phyloP scores from a whole-genome alignment of 2,113 vertebrate genomes.

The Odontesthes bonariensis region DNA sequence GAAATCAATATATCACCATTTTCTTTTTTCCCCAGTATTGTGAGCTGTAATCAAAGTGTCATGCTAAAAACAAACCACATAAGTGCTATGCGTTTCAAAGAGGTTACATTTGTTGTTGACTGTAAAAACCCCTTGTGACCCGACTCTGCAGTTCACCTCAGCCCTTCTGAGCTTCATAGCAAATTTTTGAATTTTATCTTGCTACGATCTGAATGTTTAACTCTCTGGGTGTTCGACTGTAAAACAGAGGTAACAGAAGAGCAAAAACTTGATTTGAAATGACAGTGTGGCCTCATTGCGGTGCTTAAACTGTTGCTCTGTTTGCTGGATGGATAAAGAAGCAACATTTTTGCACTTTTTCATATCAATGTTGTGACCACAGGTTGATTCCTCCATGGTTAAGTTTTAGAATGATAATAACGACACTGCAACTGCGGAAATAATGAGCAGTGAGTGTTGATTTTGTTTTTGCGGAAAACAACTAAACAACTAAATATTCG shows the following conservation, averaged over 20 bases:
- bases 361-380: no score
- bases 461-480: no score
- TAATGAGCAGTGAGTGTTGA: no score
- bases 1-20: not conserved
- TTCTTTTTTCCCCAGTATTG: not conserved
- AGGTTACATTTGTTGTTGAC: not conserved
- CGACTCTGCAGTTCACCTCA: not conserved
- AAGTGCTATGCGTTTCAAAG: not conserved
- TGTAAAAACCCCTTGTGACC: not conserved
- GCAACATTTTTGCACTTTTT: not conserved
- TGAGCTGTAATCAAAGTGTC: not conserved
- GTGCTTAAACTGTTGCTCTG: not conserved
- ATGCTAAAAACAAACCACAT: conserved; percentile 1
- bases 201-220: not conserved
- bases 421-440: no score
- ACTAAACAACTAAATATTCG: no score
- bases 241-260: not conserved
- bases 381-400: no score
- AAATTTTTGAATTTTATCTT: not conserved
- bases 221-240: no score
- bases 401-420: no score
- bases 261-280: not conserved
- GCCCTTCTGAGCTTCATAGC: not conserved
- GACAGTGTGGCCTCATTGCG: not conserved
- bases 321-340: not conserved